Evolutionary conservation across 2,797 vertebrate genomes (phyloP), one percentile per base, ranked within the genome.

Genomic region (Lacerta agilis): DNA sequence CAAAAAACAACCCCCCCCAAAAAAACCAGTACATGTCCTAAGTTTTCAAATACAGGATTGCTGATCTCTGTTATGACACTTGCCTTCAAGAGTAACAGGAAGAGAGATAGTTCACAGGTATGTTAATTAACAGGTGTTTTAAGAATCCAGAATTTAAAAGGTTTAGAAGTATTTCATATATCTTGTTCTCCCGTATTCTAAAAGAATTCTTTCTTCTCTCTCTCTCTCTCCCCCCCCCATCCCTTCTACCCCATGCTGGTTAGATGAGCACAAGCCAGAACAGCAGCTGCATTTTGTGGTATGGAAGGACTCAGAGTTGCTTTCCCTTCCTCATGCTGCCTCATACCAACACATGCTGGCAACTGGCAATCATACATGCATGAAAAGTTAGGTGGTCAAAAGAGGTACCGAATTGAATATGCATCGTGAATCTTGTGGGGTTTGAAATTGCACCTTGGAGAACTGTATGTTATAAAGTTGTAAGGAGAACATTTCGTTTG

Each of bases 111-210:
- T 23, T 82, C 25, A 82, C 79, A 89, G n/a, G 81, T 33, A 5
- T 29, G 38, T 91, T 91, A 90, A 88, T 85, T 90, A 93, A 90
- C 29, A 86, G 76, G 91, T 67, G 55, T 92, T 87, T 79, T 3
- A 58, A 45, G 17, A 91, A 85, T 5, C 55, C 77, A 92, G 33
- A 90, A 93, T 91, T 87, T 64, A 93, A 72, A 85, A 85, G 43
- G 29, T 73, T 90, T 86, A 49, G 11, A 45, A 91, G 23, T 67
- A 93, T 87, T 91, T 90, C 58, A 82, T 58, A 86, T 38, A 27
- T 41, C 91, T 90, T 89, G 78, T 78, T 73, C 69, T 80, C 72
- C 61, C 9, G 71, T 67, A 67, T 45, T 89, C 81, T 88, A 78
- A 78, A 49, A 83, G 3, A 41, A 1, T 33, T 61, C 58, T 61